Conservation (phyloP, 1,140 invertebrate species). For the Drosophila oshimai region DNA sequence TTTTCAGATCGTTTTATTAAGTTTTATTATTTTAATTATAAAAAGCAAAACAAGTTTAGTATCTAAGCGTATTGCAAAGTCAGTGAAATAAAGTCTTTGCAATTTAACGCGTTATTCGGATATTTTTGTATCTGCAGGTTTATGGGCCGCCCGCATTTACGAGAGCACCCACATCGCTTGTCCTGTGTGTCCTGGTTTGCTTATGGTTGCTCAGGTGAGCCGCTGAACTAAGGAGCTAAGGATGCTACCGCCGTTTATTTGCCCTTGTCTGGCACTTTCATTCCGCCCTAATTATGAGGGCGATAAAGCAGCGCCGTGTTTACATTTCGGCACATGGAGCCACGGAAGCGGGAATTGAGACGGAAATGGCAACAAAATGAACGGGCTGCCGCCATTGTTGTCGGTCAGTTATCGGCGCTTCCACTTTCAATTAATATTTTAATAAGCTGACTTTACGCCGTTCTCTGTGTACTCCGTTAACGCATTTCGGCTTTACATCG, state of each 20-base stretch:
- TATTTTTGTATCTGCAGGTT: slow-evolving; percentile 50
- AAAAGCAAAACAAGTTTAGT: too few relatives aligned
- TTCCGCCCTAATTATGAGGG: slow-evolving; percentile 66
- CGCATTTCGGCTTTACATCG: slow-evolving; percentile 69
- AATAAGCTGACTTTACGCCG: slow-evolving; percentile 75
- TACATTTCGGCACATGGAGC: slow-evolving; percentile 35
- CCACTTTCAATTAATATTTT: slow-evolving; percentile 81
- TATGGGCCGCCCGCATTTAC: slow-evolving; percentile 55
- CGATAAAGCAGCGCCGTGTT: slow-evolving; percentile 45
- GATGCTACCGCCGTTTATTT: slow-evolving; percentile 44
- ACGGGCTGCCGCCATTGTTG: slow-evolving; percentile 26
- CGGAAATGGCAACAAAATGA: slow-evolving; percentile 11
- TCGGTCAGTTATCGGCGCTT: slow-evolving; percentile 55
- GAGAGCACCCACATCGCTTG: slow-evolving; percentile 37
- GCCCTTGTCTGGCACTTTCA: slow-evolving; percentile 64
- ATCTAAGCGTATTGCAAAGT: slow-evolving; percentile 6
- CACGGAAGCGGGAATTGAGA: not conserved
- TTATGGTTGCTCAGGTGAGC: slow-evolving; percentile 23
- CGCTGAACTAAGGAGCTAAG: slow-evolving; percentile 28
- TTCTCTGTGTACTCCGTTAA: slow-evolving; percentile 70
- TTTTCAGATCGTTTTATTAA: too few relatives aligned
- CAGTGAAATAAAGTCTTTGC: slow-evolving; percentile 2
- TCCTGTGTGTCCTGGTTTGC: not conserved
- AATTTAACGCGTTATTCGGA: slow-evolving; percentile 46
- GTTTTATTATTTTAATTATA: too few relatives aligned